Base-by-base conservation (phyloP, 2,888 invertebrate genomes). In the Lysandra coridon region DNA sequence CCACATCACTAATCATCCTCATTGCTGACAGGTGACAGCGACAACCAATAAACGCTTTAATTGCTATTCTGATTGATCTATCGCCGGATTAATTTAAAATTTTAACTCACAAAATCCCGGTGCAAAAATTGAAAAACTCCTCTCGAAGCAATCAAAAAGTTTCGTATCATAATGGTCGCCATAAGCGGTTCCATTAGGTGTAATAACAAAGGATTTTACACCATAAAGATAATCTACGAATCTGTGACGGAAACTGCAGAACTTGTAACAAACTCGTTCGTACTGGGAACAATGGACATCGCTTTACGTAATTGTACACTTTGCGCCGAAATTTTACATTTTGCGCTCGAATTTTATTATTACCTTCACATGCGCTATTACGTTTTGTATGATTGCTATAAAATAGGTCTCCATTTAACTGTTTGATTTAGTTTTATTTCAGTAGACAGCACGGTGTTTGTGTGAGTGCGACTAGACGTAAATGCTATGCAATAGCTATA, bases 131-230 rank as follows among this genome's bases (percentile, higher is more conserved):
- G 33, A 53, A 76, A 57, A 53, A 75, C 53, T 44, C 17, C 23
- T n/a, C n/a, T 53, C 30, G 7, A 33, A 76, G 76, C 76, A 76
- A 76, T 76, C 76, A 57, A 76, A 76, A 76, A 76, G 76, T 53
- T 53, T 37, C 49, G 57, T 33, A 76, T 57, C 49, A 76, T 76
- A 90, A 90, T 87, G 87, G 85, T 83, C 80, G 83, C 88, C 87
- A 89, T 91, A 89, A 92, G 89, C 91, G 90, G 82, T 85, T 79
- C 85, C 89, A 89, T 92, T 90, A 91, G 89, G 88, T 87, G 89
- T 91, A 89, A 91, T 91, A 88, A 91, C 89, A 83, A 80, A 83
- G 83, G 83, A 84, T 85, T 85, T 84, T 84, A 83, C 81, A 82
- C 80, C 85, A 83, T 84, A 86, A 87, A 76, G 87, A 86, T 85